phyloP scores from a whole-genome alignment of 1,140 invertebrate species.

The Heliconius congener region DNA sequence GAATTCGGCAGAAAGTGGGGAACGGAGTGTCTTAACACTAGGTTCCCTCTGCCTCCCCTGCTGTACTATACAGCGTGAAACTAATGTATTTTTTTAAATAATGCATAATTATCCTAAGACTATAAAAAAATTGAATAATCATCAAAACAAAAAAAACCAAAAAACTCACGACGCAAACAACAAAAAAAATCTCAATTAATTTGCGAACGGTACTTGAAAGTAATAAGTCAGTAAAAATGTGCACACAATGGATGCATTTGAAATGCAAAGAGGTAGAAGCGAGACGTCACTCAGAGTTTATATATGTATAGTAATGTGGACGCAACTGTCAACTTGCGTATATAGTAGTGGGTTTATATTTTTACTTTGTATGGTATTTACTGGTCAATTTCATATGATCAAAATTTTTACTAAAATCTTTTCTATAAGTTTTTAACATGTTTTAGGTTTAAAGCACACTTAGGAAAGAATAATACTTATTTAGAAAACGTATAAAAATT shows the following conservation, averaged over 20 bases:
- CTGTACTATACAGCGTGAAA: no score
- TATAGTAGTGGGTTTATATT: not conserved
- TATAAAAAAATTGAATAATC: not conserved
- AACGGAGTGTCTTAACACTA: no score
- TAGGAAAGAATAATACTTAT: no score
- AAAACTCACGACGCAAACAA: not conserved
- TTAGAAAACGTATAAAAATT: no score
- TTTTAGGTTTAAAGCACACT: no score
- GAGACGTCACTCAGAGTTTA: constrained; percentile 60
- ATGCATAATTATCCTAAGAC: no score
- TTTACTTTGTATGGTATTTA: not conserved
- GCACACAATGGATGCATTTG: constrained; percentile 79
- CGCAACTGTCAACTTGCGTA: constrained; percentile 40
- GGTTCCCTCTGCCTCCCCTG: no score
- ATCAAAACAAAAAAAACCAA: not conserved
- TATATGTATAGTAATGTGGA: constrained; percentile 44
- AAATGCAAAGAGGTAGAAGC: constrained; percentile 72
- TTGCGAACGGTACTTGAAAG: constrained; percentile 65
- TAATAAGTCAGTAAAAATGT: constrained; percentile 80
- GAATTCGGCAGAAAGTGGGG: no score
- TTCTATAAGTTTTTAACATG: no score
- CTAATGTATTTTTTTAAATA: no score
- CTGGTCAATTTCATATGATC: not conserved
- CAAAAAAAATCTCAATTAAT: constrained; percentile 16
- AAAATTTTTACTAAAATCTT: not conserved